Base-by-base conservation (phyloP, 2,797 vertebrate species). In the Anableps anableps region DNA sequence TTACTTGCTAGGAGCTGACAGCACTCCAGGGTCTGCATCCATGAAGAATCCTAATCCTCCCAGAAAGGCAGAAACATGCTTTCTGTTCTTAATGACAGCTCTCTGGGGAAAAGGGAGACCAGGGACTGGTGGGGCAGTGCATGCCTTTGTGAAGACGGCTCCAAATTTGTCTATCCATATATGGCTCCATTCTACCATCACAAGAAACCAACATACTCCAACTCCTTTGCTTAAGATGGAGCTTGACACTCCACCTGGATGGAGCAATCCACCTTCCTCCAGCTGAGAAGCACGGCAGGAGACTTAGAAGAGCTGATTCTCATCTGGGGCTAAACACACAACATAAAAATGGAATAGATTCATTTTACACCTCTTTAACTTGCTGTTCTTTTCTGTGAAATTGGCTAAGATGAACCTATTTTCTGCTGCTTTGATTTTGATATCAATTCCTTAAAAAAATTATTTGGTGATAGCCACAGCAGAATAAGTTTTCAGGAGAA, bases 21-120 rank as follows among this genome's bases (percentile, higher is more conserved):
- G 51, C 29, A 74, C 73, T 75, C 60, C 71, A 83, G 77, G 31
- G 58, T 43, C n/a, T n/a, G n/a, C 70, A n/a, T 58, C 7, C 11
- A 58, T 47, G 10, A 47, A 47, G 45, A 47, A 47, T 47, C 45
- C 45, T 47, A 47, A 47, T 47, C 45, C n/a, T n/a, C n/a, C n/a
- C n/a, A n/a, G n/a, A n/a, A n/a, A n/a, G 10, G 55, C 8, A 58
- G 55, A 58, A 58, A 6, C 7, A 26, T 58, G 23, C 29, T 26
- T 58, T 58, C 23, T 58, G 55, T 58, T 8, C n/a, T 26, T 29
- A 13, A n/a, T 58, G 55, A n/a, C n/a, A 58, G n/a, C 53, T 23
- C 21, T n/a, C 2, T n/a, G n/a, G 53, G 21, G 23, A 55, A 41
- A 41, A 23, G 36, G 23, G 17, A 68, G 64, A 38, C 36, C 17